Conservation (phyloP, 2,888 invertebrate species). For the Parnassius apollo region DNA sequence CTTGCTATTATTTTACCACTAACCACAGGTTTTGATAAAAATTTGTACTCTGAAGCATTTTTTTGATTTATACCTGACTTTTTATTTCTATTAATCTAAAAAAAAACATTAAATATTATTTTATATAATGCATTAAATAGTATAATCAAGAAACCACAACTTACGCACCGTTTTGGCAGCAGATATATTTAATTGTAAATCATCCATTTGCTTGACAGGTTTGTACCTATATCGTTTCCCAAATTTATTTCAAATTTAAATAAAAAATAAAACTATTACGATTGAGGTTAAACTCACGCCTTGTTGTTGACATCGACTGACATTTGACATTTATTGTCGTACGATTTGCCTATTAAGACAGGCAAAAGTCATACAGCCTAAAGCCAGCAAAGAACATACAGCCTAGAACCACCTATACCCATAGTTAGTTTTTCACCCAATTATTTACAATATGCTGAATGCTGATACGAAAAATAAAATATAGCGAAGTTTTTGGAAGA, state of each 20-base stretch:
- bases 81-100: constrained; percentile 40
- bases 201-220: constrained; percentile 55
- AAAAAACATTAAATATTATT: constrained; percentile 12
- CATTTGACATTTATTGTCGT: no score
- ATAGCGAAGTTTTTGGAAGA: no score
- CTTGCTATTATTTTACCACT: constrained; percentile 72
- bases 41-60: constrained; percentile 63
- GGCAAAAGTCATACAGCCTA: not conserved
- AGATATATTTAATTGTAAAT: constrained; percentile 75
- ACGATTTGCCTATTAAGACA: not conserved
- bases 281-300: constrained; percentile 27
- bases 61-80: constrained; percentile 45
- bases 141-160: not conserved
- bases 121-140: not conserved
- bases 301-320: constrained; percentile 12
- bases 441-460: no score
- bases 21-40: constrained; percentile 64
- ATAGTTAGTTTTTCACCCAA: no score
- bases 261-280: not conserved
- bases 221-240: not conserved
- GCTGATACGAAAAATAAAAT: no score
- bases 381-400: no score
- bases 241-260: not conserved
- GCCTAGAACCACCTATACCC: not conserved
- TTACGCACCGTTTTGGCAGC: constrained; percentile 55